Evolutionary conservation across 2,113 vertebrate species (phyloP).

Genomic region (Verasper variegatus): DNA sequence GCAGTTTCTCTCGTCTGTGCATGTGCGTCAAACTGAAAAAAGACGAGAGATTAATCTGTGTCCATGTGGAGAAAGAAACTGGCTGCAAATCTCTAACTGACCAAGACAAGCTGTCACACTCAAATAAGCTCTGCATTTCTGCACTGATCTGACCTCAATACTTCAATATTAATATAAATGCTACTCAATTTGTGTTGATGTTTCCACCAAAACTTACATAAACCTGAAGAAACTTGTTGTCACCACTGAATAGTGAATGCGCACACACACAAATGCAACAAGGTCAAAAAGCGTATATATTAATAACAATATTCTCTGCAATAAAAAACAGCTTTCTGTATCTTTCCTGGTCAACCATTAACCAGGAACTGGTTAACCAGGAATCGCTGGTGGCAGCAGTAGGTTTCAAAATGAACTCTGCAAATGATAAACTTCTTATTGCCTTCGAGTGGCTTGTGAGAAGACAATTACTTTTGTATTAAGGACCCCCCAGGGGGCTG

Average conservation of each 20-base stretch:
- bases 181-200: background rate
- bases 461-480: constrained; percentile 75
- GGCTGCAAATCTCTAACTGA: constrained; percentile 65
- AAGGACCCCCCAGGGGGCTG: constrained; percentile 52
- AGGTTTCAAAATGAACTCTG: constrained; percentile 28
- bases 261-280: background rate
- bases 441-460: constrained; percentile 41
- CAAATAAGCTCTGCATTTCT: constrained; percentile 72
- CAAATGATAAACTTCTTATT: constrained; percentile 54
- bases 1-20: constrained; percentile 9
- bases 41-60: constrained; percentile 1
- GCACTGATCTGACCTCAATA: too few relatives aligned
- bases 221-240: background rate
- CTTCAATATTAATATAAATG: constrained; percentile 31
- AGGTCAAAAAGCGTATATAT: constrained; percentile 3
- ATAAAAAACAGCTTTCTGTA: constrained; percentile 35
- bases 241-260: background rate
- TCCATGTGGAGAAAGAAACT: constrained; percentile 19
- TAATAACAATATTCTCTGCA: background rate
- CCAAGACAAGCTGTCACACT: constrained; percentile 69
- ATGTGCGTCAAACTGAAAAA: constrained; percentile 17
- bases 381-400: constrained; percentile 1
- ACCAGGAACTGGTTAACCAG: constrained; percentile 44
- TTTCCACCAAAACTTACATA: background rate
- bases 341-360: constrained; percentile 70